Conservation (phyloP, 2,888 invertebrate species). For the Blastobasis lacticolella region DNA sequence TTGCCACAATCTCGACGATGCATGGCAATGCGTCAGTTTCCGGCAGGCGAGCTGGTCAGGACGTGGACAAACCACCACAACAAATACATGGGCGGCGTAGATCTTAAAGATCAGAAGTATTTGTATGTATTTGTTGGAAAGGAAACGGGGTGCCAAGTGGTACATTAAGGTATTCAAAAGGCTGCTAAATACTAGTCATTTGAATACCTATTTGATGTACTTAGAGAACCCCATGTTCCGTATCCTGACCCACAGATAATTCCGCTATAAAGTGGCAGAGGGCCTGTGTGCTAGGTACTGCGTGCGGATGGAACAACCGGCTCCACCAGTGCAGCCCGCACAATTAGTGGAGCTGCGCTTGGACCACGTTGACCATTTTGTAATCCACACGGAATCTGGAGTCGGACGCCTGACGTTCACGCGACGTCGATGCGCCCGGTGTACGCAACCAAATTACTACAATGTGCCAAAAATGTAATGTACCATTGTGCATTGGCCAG, state of each 20-base stretch:
- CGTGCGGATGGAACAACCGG: background rate
- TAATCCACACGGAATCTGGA: background rate
- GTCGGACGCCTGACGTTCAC: conserved; percentile 1
- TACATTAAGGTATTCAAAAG: conserved; percentile 3
- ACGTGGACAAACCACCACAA: conserved; percentile 2
- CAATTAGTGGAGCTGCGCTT: background rate
- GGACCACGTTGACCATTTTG: conserved; percentile 1
- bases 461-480: conserved; percentile 1
- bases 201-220: conserved; percentile 1
- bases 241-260: conserved; percentile 1
- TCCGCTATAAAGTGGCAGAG: background rate
- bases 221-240: background rate
- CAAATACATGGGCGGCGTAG: conserved; percentile 1
- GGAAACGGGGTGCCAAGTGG: background rate
- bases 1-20: conserved; percentile 4
- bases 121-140: background rate
- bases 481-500: background rate
- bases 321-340: background rate
- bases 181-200: background rate
- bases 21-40: background rate
- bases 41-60: background rate
- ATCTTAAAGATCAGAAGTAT: too few relatives aligned
- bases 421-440: background rate
- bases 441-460: conserved; percentile 1
- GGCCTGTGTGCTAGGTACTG: background rate